These are phyloP conservation scores for Thumatha senex DNA, from an alignment of 2,888 invertebrate genomes.

Conservation along the genomic window DNA sequence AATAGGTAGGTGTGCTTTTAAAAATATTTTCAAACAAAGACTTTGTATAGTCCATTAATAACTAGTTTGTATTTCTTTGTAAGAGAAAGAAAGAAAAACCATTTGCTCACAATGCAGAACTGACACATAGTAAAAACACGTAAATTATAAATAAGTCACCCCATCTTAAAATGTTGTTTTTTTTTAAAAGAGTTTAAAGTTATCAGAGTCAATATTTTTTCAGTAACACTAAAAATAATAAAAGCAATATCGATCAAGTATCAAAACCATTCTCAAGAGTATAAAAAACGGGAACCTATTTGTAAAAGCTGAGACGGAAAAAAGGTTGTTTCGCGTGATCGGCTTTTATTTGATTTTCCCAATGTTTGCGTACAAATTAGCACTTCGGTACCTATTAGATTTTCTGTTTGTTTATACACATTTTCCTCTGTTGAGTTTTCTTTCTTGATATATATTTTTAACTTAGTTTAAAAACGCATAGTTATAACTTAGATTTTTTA, in stretches of 20 bases:
- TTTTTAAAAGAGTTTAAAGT: too few relatives aligned
- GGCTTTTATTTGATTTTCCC: slow-evolving; percentile 81
- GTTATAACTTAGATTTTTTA: too few relatives aligned
- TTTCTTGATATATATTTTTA: background rate
- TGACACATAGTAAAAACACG: too few relatives aligned
- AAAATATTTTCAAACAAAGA: slow-evolving; percentile 5
- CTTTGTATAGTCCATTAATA: slow-evolving; percentile 1
- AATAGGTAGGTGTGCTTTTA: background rate
- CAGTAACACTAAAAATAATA: too few relatives aligned
- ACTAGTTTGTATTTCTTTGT: slow-evolving; percentile 1
- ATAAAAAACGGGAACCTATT: slow-evolving; percentile 60
- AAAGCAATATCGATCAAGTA: too few relatives aligned
- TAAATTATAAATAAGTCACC: too few relatives aligned
- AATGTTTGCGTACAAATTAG: slow-evolving; percentile 80
- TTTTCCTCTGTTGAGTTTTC: slow-evolving; percentile 16
- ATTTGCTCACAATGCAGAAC: too few relatives aligned
- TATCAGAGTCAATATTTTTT: too few relatives aligned
- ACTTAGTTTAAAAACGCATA: background rate
- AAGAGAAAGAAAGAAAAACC: too few relatives aligned
- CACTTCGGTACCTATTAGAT: slow-evolving; percentile 53
- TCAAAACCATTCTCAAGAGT: slow-evolving; percentile 42
- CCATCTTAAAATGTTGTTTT: too few relatives aligned
- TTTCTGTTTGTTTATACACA: slow-evolving; percentile 38
- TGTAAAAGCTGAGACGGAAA: slow-evolving; percentile 76
- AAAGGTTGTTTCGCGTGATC: slow-evolving; percentile 81